These are phyloP conservation scores for Ptychodera flava DNA, from an alignment of 35 echinoderm and acorn worm genomes.

Conservation along the genomic window DNA sequence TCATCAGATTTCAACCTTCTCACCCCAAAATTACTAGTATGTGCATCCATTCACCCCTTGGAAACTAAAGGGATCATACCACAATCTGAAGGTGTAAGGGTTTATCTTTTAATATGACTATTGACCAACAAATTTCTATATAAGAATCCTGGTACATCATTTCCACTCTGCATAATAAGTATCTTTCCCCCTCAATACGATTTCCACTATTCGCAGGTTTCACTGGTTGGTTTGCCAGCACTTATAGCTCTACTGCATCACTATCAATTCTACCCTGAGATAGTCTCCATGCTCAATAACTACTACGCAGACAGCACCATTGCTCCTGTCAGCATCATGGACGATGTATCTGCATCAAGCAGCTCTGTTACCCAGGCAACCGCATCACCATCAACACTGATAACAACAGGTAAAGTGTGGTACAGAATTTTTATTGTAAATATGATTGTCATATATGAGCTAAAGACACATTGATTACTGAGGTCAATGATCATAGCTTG, in stretches of 20 bases:
- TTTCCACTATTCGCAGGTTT: conserved; percentile 36
- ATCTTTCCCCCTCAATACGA: too few species aligned
- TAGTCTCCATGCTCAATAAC: conserved; percentile 46
- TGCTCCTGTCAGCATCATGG: conserved; percentile 83
- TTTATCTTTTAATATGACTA: conserved; percentile 4
- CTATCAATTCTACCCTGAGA: conserved; percentile 60
- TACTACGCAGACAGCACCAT: conserved; percentile 79
- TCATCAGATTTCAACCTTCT: too few species aligned
- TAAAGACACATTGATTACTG: too few species aligned
- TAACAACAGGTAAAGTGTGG: conserved; percentile 60
- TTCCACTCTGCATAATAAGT: too few species aligned
- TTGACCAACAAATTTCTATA: not conserved
- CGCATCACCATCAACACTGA: conserved; percentile 67
- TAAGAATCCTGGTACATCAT: too few species aligned
- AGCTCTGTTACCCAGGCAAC: conserved; percentile 18
- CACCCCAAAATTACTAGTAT: too few species aligned
- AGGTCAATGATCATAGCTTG: too few species aligned
- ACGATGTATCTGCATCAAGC: conserved; percentile 47
- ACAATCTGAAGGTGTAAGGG: too few species aligned
- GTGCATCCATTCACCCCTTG: too few species aligned
- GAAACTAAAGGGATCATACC: too few species aligned
- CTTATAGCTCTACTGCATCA: conserved; percentile 61
- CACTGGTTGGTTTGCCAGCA: conserved; percentile 54
- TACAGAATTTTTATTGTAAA: too few species aligned
- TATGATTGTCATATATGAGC: too few species aligned